Evolutionary conservation across 2,888 invertebrate species (phyloP).

Genomic region (Pachymerium ferrugineum): DNA sequence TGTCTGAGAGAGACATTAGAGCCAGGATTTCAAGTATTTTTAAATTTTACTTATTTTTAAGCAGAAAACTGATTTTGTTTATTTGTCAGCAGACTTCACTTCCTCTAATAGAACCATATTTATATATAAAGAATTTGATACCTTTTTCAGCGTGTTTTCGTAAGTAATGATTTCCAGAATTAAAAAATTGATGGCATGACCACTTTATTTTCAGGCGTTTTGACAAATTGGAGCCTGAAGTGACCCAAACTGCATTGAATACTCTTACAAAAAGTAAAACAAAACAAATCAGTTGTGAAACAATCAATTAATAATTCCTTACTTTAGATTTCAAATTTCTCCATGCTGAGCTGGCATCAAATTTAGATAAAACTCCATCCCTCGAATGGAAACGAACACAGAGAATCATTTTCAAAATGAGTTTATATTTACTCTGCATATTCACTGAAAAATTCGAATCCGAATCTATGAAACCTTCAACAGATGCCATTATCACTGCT

Average conservation of each 20-base stretch:
- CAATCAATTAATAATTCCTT: neutral
- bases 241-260: neutral
- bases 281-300: neutral
- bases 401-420: neutral
- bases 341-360: neutral
- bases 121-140: neutral
- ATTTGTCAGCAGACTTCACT: no score
- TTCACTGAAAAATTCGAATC: slow-evolving; percentile 8
- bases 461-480: neutral
- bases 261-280: neutral
- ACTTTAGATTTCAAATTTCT: neutral
- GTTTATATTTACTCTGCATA: neutral
- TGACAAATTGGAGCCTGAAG: neutral
- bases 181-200: no score
- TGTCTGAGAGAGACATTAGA: neutral
- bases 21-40: neutral
- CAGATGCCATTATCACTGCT: neutral
- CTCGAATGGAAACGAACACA: neutral
- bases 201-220: neutral
- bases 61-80: neutral
- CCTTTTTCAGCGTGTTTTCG: neutral
- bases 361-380: neutral
- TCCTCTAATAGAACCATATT: no score
- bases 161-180: neutral
- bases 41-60: neutral